Percentiles rank a stretch among this genome's conserved stretches.
phyloP scores from a whole-genome alignment of 1,140 invertebrate genomes.

The Hydropsyche tenuis region DNA sequence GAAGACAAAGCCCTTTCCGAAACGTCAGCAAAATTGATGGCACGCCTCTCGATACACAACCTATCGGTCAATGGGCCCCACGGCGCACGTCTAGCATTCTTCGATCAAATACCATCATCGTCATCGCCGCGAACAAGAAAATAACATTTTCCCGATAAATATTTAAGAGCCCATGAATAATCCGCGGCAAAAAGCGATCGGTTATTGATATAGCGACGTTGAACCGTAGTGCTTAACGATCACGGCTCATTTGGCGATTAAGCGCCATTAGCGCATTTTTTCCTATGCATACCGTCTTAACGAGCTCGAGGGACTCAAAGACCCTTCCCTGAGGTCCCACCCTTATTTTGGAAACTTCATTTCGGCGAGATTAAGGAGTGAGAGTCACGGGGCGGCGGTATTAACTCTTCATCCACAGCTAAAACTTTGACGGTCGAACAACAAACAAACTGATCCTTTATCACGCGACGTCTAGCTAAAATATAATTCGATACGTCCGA shows the following conservation, averaged over 20 bases:
- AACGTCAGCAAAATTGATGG: too few relatives aligned
- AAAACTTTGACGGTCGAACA: background rate
- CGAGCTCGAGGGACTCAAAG: background rate
- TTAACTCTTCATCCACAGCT: background rate
- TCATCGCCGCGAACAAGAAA: background rate
- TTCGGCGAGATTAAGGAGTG: too few relatives aligned
- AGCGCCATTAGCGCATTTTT: constrained; percentile 17
- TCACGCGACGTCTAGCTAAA: background rate
- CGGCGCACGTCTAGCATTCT: too few relatives aligned
- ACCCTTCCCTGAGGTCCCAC: too few relatives aligned
- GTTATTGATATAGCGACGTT: too few relatives aligned
- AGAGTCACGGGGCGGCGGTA: background rate
- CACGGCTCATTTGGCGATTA: constrained; percentile 25
- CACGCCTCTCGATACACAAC: too few relatives aligned
- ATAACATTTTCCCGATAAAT: background rate
- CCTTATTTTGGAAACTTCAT: too few relatives aligned
- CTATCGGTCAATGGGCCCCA: too few relatives aligned
- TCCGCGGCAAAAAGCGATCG: background rate
- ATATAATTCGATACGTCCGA: too few relatives aligned
- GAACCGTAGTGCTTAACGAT: constrained; percentile 6
- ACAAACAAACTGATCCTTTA: constrained; percentile 3
- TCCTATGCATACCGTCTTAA: constrained; percentile 17
- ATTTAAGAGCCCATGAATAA: background rate
- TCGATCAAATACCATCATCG: background rate
- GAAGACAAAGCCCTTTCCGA: too few relatives aligned